Percentiles rank a stretch among this genome's conserved stretches.
Conservation (phyloP, 2,888 invertebrate genomes). For the Tortrix viridana region DNA sequence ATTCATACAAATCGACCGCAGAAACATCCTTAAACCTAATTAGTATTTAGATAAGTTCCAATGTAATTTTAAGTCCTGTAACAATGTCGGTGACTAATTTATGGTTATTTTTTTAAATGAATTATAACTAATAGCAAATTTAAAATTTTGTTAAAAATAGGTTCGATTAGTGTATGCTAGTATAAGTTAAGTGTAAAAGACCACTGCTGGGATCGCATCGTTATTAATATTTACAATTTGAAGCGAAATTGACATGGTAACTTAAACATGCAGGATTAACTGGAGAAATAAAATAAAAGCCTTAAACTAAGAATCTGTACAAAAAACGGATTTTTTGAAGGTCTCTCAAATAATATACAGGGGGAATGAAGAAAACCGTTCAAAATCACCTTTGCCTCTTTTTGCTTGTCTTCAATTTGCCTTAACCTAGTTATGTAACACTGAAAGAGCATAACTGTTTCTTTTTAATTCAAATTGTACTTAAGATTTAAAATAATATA, state of each 20-base stretch:
- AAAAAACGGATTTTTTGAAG: conserved; percentile 68
- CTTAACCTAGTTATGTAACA: conserved; percentile 57
- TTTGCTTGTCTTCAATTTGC: conserved; percentile 72
- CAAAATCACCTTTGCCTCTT: conserved; percentile 79
- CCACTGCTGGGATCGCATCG: neutral
- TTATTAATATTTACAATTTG: conserved; percentile 68
- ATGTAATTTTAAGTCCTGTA: too few relatives aligned
- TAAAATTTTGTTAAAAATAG: too few relatives aligned
- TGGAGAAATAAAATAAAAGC: conserved; percentile 53
- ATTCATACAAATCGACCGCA: conserved; percentile 46
- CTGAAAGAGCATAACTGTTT: conserved; percentile 42
- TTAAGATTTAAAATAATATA: too few relatives aligned
- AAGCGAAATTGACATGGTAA: conserved; percentile 75
- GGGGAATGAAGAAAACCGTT: conserved; percentile 68
- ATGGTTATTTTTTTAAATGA: too few relatives aligned
- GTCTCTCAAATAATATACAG: conserved; percentile 76
- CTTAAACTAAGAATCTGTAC: conserved; percentile 59
- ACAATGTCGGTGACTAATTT: too few relatives aligned
- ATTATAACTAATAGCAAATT: too few relatives aligned
- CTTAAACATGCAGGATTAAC: conserved; percentile 72
- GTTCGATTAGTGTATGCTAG: too few relatives aligned
- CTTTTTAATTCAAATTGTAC: neutral
- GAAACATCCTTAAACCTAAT: conserved; percentile 49
- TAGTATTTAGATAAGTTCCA: too few relatives aligned
- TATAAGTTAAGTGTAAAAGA: too few relatives aligned